Evolutionary conservation across 2,113 vertebrate genomes (phyloP), one percentile per base, ranked within the genome.

Genomic region (Oryzias javanicus): DNA sequence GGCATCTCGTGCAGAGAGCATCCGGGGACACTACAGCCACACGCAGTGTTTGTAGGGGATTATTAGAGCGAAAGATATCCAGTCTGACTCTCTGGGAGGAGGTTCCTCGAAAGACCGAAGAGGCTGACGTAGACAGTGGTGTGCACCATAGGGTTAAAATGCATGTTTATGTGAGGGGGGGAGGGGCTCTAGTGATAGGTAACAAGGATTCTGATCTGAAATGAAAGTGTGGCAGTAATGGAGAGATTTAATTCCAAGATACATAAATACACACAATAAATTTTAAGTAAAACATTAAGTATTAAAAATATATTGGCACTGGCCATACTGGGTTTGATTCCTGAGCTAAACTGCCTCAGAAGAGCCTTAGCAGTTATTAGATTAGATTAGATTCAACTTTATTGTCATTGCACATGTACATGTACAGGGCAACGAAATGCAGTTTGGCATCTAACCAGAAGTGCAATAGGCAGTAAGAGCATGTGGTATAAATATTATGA

Each of bases 1-100:
- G 68, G n/a, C 75, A 81, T 89, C 62, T 85, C 75, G 78, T 86
- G 85, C 71, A 35, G 49, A 56, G 71, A 76, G 76, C 75, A 76
- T 67, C 80, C 75, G 45, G 85, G 78, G 82, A 86, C 81, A 83
- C 70, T 54, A 47, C 63, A 83, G 72, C 78, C 85, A 79, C 87
- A 84, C 54, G 76, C 82, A 81, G 80, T 70, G 54, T 88, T 88
- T 90, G 79, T 86, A 73, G 84, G 72, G 70, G 86, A 74, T 90
- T 90, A 91, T 89, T 91, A 82, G 90, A 90, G 87, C 86, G 84
- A 90, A 76, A 91, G 78, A 86, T 80, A 90, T 88, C 42, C 60
- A 76, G 81, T 84, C 84, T 88, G 83, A 58, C 76, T 79, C 79
- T 83, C 35, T 20, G 78, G 81, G 78, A 87, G 83, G 81, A 78